Evolutionary conservation across 2,113 vertebrate genomes (phyloP).

Genomic region (Murina feae): DNA sequence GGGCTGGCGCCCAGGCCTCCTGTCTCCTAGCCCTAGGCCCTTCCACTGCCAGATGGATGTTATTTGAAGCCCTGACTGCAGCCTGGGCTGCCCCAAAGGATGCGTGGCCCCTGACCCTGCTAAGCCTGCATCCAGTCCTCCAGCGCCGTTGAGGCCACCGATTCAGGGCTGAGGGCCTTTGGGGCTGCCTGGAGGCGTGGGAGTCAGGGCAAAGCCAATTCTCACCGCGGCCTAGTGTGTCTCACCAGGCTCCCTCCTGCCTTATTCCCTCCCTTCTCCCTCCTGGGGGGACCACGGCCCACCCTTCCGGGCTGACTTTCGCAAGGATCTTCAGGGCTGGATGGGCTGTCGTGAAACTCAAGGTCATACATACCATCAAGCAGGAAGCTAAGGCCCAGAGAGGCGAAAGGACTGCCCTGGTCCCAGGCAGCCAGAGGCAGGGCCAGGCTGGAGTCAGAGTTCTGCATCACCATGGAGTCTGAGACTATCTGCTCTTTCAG

Average conservation of each 20-base stretch:
- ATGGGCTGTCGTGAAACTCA: neutral
- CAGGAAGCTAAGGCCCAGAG: neutral
- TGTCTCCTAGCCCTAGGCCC: neutral
- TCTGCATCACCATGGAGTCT: accelerated
- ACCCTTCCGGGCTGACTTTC: neutral
- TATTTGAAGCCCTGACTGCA: neutral
- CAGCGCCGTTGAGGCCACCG: neutral
- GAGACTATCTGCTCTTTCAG: neutral
- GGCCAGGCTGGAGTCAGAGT: neutral
- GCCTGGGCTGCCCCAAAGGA: neutral
- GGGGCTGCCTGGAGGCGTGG: slow-evolving; percentile 33
- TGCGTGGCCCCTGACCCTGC: neutral
- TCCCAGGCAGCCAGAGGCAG: neutral
- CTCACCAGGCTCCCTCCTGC: neutral
- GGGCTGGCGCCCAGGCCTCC: neutral
- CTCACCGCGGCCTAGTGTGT: neutral
- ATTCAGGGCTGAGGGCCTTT: neutral
- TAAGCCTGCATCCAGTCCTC: neutral
- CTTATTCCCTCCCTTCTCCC: neutral
- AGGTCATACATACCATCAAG: neutral
- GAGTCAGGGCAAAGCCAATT: slow-evolving; percentile 29
- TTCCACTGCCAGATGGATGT: neutral
- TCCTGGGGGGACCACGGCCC: neutral
- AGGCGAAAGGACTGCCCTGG: neutral
- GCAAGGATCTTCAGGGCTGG: neutral